Base-by-base conservation (phyloP, 2,113 vertebrate species). In the Nothobranchius furzeri region DNA sequence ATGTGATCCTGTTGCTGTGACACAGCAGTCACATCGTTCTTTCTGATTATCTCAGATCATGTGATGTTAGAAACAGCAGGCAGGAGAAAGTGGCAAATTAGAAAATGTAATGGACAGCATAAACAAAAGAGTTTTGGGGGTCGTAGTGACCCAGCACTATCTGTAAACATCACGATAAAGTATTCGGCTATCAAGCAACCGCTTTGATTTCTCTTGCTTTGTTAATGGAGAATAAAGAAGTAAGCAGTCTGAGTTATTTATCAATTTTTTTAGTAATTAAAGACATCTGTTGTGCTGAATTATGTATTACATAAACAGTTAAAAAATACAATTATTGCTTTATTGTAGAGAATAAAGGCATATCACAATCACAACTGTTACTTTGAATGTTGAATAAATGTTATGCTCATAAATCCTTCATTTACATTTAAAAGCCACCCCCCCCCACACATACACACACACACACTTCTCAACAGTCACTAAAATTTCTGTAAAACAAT, bases 381-480 rank as follows among this genome's bases (percentile, higher is more conserved):
- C 55, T 79, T 74, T 86, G 78, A 82, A 79, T 68, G 64, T 62
- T 70, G 68, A 55, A 50, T 62, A 89, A 86, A 88, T 85, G 71
- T 75, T 52, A 30, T 79, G 74, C 62, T 87, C 69, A 81, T 77
- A 68, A 91, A 89, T 88, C 88, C 84, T 81, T 88, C 85, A 91
- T 90, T 82, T 85, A 71, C 81, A 87, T 87, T 89, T 90, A 54
- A 85, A 91, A 89, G 63, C 85, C 9, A 20, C 20, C 20, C n/a
- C 25, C 25, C 25, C 25, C 25, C 25, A 30, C 25, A 30, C 25
- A 30, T 4, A 30, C 25, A 30, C 25, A 30, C 25, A 30, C 25
- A 30, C 25, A 30, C 25, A 30, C 30, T 30, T 30, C 30, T 4
- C 30, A 3, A 30, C 30, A 30, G 30, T 30, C 30, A 4, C 2